These are phyloP conservation scores for Varroa destructor DNA, from an alignment of 1,140 invertebrate species.

Conservation along the genomic window DNA sequence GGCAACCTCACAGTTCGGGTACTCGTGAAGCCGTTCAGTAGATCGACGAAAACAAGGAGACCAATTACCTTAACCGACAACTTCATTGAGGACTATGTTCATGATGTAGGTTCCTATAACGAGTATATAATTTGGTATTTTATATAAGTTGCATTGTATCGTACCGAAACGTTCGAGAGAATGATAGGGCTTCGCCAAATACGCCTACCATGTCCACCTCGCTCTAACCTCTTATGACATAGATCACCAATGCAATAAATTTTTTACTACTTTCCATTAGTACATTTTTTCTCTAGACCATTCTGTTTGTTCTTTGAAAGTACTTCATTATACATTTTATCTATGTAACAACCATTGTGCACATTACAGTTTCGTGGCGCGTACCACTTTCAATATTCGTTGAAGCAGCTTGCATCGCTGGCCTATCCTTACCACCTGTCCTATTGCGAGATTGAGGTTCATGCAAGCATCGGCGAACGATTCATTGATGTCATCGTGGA, in stretches of 20 bases:
- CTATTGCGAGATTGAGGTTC: conserved; percentile 36
- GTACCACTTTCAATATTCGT: conserved; percentile 36
- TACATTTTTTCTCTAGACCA: too few relatives aligned
- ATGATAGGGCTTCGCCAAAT: not conserved
- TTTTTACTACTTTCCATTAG: too few relatives aligned
- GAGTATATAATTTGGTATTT: not conserved
- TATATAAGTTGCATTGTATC: not conserved
- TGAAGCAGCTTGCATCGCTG: conserved; percentile 33
- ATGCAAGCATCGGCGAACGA: conserved; percentile 39
- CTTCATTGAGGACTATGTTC: conserved; percentile 23
- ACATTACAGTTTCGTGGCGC: conserved; percentile 35
- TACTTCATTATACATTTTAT: too few relatives aligned
- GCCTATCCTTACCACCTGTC: conserved; percentile 32
- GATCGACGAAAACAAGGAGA: not conserved
- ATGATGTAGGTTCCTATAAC: not conserved
- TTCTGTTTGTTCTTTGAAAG: too few relatives aligned
- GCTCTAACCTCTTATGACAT: too few relatives aligned
- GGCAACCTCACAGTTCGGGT: conserved; percentile 34
- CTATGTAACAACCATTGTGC: too few relatives aligned
- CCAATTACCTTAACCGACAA: conserved; percentile 9
- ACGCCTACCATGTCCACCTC: too few relatives aligned
- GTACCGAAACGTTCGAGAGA: not conserved
- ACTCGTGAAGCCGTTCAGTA: conserved; percentile 29
- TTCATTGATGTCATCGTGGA: conserved; percentile 36
- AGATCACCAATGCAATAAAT: too few relatives aligned